Percentiles rank a stretch among this genome's conserved stretches.
These are phyloP conservation scores for Petrolisthes cinctipes DNA, from an alignment of 2,888 invertebrate species.

Conservation along the genomic window DNA sequence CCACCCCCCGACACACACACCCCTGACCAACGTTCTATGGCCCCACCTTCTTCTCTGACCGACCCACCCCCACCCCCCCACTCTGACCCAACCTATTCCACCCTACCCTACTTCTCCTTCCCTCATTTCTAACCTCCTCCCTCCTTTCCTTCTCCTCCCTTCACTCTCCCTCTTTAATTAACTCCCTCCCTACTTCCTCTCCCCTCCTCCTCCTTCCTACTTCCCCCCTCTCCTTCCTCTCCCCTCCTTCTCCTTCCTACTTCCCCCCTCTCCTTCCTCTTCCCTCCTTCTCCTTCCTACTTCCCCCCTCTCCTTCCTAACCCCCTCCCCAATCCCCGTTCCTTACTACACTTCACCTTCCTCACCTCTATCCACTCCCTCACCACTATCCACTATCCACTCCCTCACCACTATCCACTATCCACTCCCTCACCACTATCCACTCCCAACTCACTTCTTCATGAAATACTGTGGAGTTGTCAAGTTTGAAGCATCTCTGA, in stretches of 20 bases:
- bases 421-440: too few relatives aligned
- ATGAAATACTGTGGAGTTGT: too few relatives aligned
- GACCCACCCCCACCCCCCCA: neutral
- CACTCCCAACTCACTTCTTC: too few relatives aligned
- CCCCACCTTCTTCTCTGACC: neutral
- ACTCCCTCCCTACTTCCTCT: neutral
- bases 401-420: too few relatives aligned
- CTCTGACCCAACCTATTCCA: neutral
- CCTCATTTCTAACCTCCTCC: neutral
- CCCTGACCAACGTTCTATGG: neutral
- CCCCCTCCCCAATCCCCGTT: too few relatives aligned
- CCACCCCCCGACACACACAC: neutral
- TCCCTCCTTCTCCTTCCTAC: neutral
- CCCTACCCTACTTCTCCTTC: neutral
- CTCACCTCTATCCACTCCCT: too few relatives aligned
- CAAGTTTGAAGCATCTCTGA: too few relatives aligned
- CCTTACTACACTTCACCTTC: too few relatives aligned
- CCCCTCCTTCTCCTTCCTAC: too few relatives aligned
- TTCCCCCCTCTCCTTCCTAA: neutral
- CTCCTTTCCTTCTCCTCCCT: neutral
- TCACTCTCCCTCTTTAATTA: neutral
- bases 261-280: neutral
- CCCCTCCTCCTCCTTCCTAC: neutral
- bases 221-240: too few relatives aligned
- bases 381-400: too few relatives aligned